Evolutionary conservation across 2,797 vertebrate genomes (phyloP), one percentile per base, ranked within the genome.

Genomic region (Darevskia mixta): DNA sequence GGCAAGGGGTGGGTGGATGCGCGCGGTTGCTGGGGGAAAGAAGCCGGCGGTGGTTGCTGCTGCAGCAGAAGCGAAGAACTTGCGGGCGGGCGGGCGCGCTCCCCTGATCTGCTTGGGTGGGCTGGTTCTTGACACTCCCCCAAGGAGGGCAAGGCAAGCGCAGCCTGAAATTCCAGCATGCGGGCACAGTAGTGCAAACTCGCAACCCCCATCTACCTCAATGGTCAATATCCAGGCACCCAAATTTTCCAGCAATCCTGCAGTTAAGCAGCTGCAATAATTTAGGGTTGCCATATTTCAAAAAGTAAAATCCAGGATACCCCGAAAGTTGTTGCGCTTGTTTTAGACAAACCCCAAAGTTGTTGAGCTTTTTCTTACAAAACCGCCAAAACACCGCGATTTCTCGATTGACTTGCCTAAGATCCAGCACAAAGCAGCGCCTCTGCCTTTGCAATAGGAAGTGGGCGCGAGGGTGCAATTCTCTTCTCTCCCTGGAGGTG

Each of bases 401-500:
- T 55, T 55, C 49, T 55, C 49, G 49, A 55, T 13, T 49, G 49
- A 49, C 49, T 49, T 49, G 49, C 49, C n/a, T 18, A 32, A 72
- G n/a, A 15, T 55, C 49, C 3, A 15, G 49, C 13, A 1, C 49
- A 49, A 49, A 49, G 49, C 49, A 15, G 49, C 13, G 49, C 11
- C 45, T 49, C 45, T 3, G 45, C 45, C 49, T 49, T 49, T 1
- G 49, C 49, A 13, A 49, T 49, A 55, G 13, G 49, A 55, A 55
- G 71, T 35, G n/a, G n/a, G n/a, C 10, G 71, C n/a, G 20, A 45
- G 9, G 3, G 2, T 88, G 75, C 66, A 25, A 71, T 58, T 58
- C 64, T 5, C 45, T 3, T 18, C 0, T 41, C 1, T 7, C 2
- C 8, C 75, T 17, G 1, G 5, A 32, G 49, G 35, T n/a, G 32